Percentiles rank a stretch among this genome's conserved stretches.
Conservation (phyloP, 2,113 vertebrate species). For the Anarrhichthys ocellatus region DNA sequence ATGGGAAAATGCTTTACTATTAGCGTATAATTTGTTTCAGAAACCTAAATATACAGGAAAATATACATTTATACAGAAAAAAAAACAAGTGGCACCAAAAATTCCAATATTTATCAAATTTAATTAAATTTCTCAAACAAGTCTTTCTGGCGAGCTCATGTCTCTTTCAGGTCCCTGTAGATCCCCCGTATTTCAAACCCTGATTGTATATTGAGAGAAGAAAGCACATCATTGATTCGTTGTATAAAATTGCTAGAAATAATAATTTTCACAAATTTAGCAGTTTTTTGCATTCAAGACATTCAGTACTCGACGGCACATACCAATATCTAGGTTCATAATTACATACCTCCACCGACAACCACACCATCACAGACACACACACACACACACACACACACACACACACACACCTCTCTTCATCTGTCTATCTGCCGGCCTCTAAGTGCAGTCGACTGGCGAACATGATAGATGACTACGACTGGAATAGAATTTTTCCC, state of each 20-base stretch:
- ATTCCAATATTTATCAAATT: background rate
- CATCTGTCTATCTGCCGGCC: constrained; percentile 45
- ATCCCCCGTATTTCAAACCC: background rate
- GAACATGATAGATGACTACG: constrained; percentile 68
- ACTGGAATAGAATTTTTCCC: constrained; percentile 56
- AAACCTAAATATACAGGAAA: background rate
- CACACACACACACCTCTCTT: constrained; percentile 19
- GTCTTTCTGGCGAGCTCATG: background rate
- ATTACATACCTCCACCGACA: background rate
- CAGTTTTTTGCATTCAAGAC: background rate
- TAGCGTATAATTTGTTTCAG: background rate
- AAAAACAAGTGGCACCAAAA: background rate
- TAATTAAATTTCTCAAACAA: background rate
- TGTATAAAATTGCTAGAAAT: background rate
- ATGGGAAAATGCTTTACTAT: background rate
- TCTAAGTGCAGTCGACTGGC: constrained; percentile 45
- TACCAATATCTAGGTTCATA: constrained; percentile 3
- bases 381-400: constrained; percentile 8
- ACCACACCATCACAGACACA: background rate
- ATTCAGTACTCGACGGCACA: background rate
- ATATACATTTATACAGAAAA: background rate
- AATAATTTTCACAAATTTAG: background rate
- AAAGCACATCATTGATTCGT: background rate
- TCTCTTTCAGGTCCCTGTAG: background rate
- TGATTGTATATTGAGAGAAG: background rate